Percentiles rank a stretch among this genome's conserved stretches.
phyloP scores from a whole-genome alignment of 2,888 invertebrate genomes.

The Drosophila conformis region DNA sequence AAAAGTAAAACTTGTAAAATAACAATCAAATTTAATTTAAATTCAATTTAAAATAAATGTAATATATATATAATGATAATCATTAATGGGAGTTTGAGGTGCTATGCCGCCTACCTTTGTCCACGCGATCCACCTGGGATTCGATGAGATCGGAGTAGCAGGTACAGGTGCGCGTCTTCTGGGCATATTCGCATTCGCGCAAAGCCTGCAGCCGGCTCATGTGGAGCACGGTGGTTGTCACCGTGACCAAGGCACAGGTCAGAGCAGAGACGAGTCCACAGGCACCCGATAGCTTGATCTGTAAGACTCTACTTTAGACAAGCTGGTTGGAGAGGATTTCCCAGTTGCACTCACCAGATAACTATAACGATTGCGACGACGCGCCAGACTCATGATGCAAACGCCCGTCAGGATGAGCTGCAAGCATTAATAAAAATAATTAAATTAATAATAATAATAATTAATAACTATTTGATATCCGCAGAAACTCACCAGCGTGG shows the following conservation, averaged over 20 bases:
- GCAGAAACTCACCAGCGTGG: constrained; percentile 90
- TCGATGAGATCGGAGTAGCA: constrained; percentile 91
- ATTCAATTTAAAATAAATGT: too few species aligned
- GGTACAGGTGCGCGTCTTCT: constrained; percentile 90
- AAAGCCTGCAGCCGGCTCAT: constrained; percentile 95
- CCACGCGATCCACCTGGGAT: constrained; percentile 86
- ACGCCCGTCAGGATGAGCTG: constrained; percentile 94
- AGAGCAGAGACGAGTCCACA: constrained; percentile 94
- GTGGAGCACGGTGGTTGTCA: constrained; percentile 95
- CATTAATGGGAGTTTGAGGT: neutral
- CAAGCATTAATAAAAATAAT: constrained; percentile 51
- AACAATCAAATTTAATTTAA: too few species aligned
- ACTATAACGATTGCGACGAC: constrained; percentile 93
- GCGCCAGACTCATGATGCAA: constrained; percentile 93
- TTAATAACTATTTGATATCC: neutral
- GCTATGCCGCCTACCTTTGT: constrained; percentile 76
- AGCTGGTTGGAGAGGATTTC: neutral
- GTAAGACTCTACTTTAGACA: constrained; percentile 39
- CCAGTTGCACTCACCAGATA: constrained; percentile 89
- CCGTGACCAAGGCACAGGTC: constrained; percentile 92
- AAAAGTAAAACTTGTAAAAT: too few species aligned
- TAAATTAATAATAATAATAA: neutral
- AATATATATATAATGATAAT: too few species aligned
- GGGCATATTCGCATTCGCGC: constrained; percentile 94
- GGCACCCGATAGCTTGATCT: constrained; percentile 95